These are phyloP conservation scores for Chaunax sp. DNA, from an alignment of 2,797 vertebrate genomes.

Conservation along the genomic window DNA sequence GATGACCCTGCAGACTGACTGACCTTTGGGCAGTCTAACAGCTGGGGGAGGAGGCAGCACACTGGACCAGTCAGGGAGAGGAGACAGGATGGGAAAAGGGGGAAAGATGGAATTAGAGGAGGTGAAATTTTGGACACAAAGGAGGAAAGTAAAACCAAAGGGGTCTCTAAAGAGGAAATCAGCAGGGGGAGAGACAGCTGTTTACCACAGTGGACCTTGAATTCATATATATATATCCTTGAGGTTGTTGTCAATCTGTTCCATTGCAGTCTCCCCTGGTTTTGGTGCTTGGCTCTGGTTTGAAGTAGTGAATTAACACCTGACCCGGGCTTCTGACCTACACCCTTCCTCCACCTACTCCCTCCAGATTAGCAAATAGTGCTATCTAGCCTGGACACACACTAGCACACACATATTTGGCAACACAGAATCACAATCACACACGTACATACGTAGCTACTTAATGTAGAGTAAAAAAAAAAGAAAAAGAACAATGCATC, in stretches of 20 bases:
- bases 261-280: conserved; percentile 37
- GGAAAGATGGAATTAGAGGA: conserved; percentile 41
- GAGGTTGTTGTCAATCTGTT: conserved; percentile 48
- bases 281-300: conserved; percentile 65
- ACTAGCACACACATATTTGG: conserved; percentile 23
- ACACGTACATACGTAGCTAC: conserved; percentile 40
- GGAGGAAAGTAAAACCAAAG: conserved; percentile 31
- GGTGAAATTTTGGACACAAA: conserved; percentile 50
- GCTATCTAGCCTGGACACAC: conserved; percentile 68
- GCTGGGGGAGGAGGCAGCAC: conserved; percentile 65
- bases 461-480: conserved; percentile 51
- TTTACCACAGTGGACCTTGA: conserved; percentile 43
- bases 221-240: conserved; percentile 53
- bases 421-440: conserved; percentile 42
- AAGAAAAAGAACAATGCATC: conserved; percentile 33
- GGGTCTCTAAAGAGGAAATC: conserved; percentile 41
- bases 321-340: conserved; percentile 76
- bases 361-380: conserved; percentile 78
- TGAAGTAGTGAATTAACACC: conserved; percentile 83
- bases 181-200: conserved; percentile 28
- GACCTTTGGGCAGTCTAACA: conserved; percentile 78
- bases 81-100: conserved; percentile 15
- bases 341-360: conserved; percentile 63
- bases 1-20: conserved; percentile 83
- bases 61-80: conserved; percentile 51